Percentiles rank a stretch among this genome's conserved stretches.
These are phyloP conservation scores for Epicampocera succincta DNA, from an alignment of 2,888 invertebrate species.

Conservation along the genomic window DNA sequence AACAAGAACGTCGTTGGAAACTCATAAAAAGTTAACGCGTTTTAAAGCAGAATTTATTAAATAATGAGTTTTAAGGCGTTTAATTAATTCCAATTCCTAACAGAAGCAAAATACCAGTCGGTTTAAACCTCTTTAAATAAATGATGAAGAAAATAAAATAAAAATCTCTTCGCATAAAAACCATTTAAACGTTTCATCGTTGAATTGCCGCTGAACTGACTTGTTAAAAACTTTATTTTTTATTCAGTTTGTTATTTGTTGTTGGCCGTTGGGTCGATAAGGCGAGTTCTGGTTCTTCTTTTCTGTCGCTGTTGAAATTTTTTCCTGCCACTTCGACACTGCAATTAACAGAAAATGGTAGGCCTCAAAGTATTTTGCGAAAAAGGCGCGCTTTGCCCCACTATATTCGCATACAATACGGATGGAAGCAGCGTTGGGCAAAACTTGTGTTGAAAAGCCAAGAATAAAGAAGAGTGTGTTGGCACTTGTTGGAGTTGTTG, in stretches of 20 bases:
- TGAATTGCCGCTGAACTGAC: background rate
- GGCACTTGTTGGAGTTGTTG: too few species aligned
- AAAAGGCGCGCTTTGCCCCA: slow-evolving; percentile 21
- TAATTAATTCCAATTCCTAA: slow-evolving; percentile 72
- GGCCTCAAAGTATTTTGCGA: slow-evolving; percentile 31
- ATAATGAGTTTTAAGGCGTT: slow-evolving; percentile 72
- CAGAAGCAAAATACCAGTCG: slow-evolving; percentile 60
- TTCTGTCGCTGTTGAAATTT: slow-evolving; percentile 35
- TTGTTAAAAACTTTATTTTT: slow-evolving; percentile 8
- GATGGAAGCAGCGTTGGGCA: background rate
- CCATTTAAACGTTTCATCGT: slow-evolving; percentile 16
- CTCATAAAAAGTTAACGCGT: slow-evolving; percentile 24
- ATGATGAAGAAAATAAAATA: slow-evolving; percentile 11
- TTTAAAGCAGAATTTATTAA: slow-evolving; percentile 54
- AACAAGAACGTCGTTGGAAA: background rate
- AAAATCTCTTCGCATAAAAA: slow-evolving; percentile 22
- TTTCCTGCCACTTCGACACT: slow-evolving; percentile 32
- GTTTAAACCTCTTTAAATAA: slow-evolving; percentile 8
- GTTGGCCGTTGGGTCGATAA: background rate
- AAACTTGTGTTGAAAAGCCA: background rate
- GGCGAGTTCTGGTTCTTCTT: slow-evolving; percentile 23
- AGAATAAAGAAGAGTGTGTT: too few species aligned
- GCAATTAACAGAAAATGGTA: slow-evolving; percentile 59
- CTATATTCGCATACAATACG: background rate
- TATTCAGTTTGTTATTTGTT: slow-evolving; percentile 31